Evolutionary conservation across 2,888 invertebrate species (phyloP), one percentile per base, ranked within the genome.

Genomic region (Zygothrica quintamaculata): DNA sequence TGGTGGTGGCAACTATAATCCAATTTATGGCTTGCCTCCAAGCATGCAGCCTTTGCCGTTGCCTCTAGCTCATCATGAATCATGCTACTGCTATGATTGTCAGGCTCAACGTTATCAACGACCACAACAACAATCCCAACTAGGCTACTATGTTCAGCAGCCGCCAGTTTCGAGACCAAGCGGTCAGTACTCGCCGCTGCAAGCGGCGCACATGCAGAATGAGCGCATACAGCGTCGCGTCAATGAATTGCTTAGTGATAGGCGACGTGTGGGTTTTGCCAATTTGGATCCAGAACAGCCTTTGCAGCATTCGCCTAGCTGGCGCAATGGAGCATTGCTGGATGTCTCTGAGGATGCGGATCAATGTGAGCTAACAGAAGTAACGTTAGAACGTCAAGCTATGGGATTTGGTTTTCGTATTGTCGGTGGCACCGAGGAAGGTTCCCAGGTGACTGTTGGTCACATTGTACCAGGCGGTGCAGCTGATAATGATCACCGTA

Each of bases 371-470:
- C 58, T 91, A 6, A 89, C 90, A 0, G 91, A 91, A 65, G 90
- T 99, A 6, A 95, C 96, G 0, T 92, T 99, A 48, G 95, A 96
- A 43, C 93, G 98, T n/a, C 97, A 97, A 80, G 96, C 97, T 31
- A 95, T 95, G 55, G 99, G 99, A 1, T 99, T 99, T 92, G 99
- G 99, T 6, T 99, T 99, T 92, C 94, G 99, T 66, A 98, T 99
- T 88, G 97, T 99, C 26, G 99, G 99, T 15, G 99, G 99, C 34
- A 97, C 97, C 0, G 99, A 99, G 92, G 99, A 99, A 92, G 97
- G 98, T 58, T 97, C 98, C 69, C 96, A 98, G 92, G 97, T 99
- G 64, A 97, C 98, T 7, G 98, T 99, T 22, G 99, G 99, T 1
- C 97, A 98, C 90, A 98, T 99, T 68, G 98, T 99, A 51, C 96